These are phyloP conservation scores for Crossoptilon crossoptilon DNA, from an alignment of 2,797 vertebrate genomes.

Conservation along the genomic window DNA sequence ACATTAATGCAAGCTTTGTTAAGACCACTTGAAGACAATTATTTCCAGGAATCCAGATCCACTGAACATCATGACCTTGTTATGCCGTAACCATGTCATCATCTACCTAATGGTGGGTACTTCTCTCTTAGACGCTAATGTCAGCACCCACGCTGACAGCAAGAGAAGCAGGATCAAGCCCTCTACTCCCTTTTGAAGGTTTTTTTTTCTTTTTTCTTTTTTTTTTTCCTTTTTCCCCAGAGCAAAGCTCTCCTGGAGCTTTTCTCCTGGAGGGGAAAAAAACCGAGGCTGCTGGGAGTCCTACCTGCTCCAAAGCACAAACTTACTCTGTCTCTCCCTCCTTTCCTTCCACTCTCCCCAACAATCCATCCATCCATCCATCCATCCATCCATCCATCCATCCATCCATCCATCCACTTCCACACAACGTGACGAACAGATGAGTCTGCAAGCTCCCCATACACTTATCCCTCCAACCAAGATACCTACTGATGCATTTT, in stretches of 20 bases:
- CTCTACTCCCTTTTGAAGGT: neutral
- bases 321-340: neutral
- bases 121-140: neutral
- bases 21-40: slow-evolving; percentile 52
- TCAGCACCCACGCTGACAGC: neutral
- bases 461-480: neutral
- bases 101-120: neutral
- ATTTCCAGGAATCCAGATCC: slow-evolving; percentile 52
- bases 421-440: neutral
- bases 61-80: neutral
- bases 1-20: slow-evolving; percentile 29
- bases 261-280: neutral
- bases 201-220: neutral
- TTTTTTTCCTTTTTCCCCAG: too few species aligned
- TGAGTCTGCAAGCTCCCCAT: neutral
- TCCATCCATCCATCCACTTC: neutral
- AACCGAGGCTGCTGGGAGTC: neutral
- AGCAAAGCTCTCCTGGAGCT: neutral
- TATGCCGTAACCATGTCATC: neutral
- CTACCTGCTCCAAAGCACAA: neutral
- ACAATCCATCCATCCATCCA: neutral
- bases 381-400: neutral
- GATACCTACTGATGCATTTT: slow-evolving; percentile 97
- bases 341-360: neutral
- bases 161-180: neutral